Evolutionary conservation across 2,113 vertebrate genomes (phyloP).

Genomic region (Puntigrus tetrazona): DNA sequence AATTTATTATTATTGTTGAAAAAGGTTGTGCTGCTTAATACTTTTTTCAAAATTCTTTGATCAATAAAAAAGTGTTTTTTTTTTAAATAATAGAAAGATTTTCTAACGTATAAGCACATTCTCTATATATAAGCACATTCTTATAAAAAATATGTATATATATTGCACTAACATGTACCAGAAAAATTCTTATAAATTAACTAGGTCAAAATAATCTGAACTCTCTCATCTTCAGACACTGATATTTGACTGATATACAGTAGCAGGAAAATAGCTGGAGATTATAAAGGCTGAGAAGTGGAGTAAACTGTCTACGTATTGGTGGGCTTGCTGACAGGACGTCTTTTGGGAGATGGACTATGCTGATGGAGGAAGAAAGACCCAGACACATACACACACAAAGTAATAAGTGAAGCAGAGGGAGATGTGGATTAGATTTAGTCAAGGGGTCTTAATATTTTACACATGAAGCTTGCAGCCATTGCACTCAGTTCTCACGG

Average conservation of each 20-base stretch:
- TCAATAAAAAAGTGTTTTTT: too few relatives aligned
- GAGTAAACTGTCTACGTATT: background rate
- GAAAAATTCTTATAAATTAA: too few relatives aligned
- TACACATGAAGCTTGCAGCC: background rate
- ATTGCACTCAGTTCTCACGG: background rate
- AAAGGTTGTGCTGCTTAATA: too few relatives aligned
- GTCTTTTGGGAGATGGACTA: background rate
- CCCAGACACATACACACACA: background rate
- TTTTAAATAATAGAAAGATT: too few relatives aligned
- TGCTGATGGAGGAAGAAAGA: background rate
- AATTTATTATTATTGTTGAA: too few relatives aligned
- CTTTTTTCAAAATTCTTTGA: too few relatives aligned
- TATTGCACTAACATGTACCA: too few relatives aligned
- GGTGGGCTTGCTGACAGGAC: background rate
- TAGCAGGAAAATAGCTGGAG: background rate
- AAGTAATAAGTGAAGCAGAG: background rate
- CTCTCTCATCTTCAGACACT: too few relatives aligned
- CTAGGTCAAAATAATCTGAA: too few relatives aligned
- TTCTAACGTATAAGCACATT: too few relatives aligned
- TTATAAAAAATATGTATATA: too few relatives aligned
- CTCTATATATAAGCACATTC: too few relatives aligned
- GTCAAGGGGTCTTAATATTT: conserved; percentile 41
- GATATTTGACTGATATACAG: background rate
- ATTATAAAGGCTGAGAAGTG: background rate
- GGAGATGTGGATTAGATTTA: conserved; percentile 41